Base-by-base conservation (phyloP, 2,113 vertebrate genomes). In the Polypterus bichir region DNA sequence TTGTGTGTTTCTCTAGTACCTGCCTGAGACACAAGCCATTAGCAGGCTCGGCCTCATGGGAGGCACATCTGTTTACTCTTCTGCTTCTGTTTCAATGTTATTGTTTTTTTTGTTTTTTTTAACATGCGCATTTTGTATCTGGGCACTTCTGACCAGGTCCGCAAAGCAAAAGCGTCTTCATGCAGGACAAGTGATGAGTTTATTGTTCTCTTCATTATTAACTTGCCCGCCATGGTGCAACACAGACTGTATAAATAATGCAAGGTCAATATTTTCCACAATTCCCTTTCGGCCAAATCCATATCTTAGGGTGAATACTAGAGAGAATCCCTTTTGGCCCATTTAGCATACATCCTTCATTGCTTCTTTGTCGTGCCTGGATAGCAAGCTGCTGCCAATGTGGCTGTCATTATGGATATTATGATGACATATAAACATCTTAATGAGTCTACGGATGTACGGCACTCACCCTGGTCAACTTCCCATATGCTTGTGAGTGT, bases 201-300 rank as follows among this genome's bases (percentile, higher is more conserved):
- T n/a, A 3, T 3, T 6, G 48, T 47, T 45, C 3, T 9, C 4
- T 47, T 47, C 4, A 5, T 47, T 27, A 47, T 6, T 45, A 57
- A 7, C 44, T 3, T 59, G 58, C 10, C 57, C 46, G 48, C 48
- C 46, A 59, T 46, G 46, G 56, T 56, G 6, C 83, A 86, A 81
- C 82, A 79, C 81, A 72, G 76, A 79, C 79, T 82, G 78, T 79
- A 85, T 86, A 85, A 75, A 76, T 81, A 87, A 82, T 86, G 63
- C 77, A 85, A 83, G 77, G 83, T 77, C 85, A 81, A 78, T 85
- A 78, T 78, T 71, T 81, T 83, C 74, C 71, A 72, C 69, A 66
- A 71, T 71, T 64, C 57, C 71, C 76, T 69, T 66, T 66, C 66
- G 74, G 71, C 68, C 62, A 70, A 64, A 74, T 69, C 68, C 62